phyloP scores from a whole-genome alignment of 2,888 invertebrate species.

The Agonopterix subpropinquella region DNA sequence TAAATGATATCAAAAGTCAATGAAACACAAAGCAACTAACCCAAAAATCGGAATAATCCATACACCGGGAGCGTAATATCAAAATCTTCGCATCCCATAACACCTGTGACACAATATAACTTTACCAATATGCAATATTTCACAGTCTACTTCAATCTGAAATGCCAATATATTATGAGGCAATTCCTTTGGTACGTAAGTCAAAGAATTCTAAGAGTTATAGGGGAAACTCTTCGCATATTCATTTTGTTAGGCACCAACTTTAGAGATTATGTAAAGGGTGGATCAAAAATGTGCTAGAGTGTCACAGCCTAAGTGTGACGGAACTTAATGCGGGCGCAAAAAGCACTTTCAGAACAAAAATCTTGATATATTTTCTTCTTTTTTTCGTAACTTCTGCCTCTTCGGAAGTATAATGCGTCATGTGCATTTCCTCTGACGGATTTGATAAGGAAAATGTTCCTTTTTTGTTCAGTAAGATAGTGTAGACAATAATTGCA shows the following conservation, averaged over 20 bases:
- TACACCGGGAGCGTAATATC: slow-evolving; percentile 17
- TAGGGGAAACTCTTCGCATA: slow-evolving; percentile 46
- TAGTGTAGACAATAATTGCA: no score
- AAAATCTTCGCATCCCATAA: slow-evolving; percentile 48
- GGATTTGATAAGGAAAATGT: neutral
- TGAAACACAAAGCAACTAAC: no score
- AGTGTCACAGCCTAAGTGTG: slow-evolving; percentile 21
- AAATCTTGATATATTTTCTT: slow-evolving; percentile 8
- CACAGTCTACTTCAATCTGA: slow-evolving; percentile 68
- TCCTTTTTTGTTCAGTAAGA: no score
- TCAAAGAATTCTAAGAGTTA: slow-evolving; percentile 58
- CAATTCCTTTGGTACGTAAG: slow-evolving; percentile 58
- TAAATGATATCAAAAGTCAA: no score
- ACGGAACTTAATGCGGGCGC: slow-evolving; percentile 32
- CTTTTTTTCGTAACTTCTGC: slow-evolving; percentile 21
- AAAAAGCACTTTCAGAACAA: slow-evolving; percentile 34
- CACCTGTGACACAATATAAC: slow-evolving; percentile 72
- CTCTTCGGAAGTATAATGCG: neutral
- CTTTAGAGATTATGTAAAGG: slow-evolving; percentile 33
- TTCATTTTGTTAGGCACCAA: slow-evolving; percentile 44
- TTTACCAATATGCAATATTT: slow-evolving; percentile 73
- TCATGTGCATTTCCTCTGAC: neutral
- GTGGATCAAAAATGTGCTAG: slow-evolving; percentile 22
- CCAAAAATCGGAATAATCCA: no score
- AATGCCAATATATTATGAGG: slow-evolving; percentile 67